phyloP scores from a whole-genome alignment of 2,797 vertebrate species.

The Phyllotis vaccarum region DNA sequence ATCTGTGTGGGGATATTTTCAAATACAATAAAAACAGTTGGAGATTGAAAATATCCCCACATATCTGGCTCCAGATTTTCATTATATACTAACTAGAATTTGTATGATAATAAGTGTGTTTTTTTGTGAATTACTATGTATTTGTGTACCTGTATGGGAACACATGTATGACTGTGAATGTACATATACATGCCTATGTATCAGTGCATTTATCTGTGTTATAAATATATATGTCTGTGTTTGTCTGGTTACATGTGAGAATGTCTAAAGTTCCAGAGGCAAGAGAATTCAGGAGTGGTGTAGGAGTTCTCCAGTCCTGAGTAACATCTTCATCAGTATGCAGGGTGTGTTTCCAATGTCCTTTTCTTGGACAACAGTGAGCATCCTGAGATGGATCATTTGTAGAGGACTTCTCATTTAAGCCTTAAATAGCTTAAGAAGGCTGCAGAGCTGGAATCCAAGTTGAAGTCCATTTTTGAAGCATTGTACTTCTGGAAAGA shows the following conservation, averaged over 20 bases:
- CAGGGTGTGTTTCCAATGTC: not conserved
- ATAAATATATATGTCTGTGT: not conserved
- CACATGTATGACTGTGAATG: not conserved
- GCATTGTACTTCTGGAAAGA: not conserved
- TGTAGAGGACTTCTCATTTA: not conserved
- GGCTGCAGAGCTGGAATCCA: not conserved
- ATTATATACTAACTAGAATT: no score
- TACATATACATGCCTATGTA: not conserved
- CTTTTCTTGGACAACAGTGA: not conserved
- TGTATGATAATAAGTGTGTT: no score
- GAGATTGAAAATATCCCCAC: no score
- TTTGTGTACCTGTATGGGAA: not conserved
- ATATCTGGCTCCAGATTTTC: no score
- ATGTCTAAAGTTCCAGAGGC: not conserved
- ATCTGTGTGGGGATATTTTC: no score
- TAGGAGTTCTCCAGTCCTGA: not conserved
- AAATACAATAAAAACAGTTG: no score
- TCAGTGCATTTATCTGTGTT: not conserved
- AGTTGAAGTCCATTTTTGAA: not conserved
- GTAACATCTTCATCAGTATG: not conserved
- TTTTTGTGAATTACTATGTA: not conserved
- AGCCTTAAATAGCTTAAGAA: not conserved
- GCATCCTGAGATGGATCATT: not conserved
- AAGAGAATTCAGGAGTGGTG: not conserved
- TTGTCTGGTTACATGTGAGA: not conserved